A percentile compares a stretch with the other conserved stretches of the same genome.
These are phyloP conservation scores for Latheticus oryzae DNA, from an alignment of 2,888 invertebrate species.

Conservation along the genomic window DNA sequence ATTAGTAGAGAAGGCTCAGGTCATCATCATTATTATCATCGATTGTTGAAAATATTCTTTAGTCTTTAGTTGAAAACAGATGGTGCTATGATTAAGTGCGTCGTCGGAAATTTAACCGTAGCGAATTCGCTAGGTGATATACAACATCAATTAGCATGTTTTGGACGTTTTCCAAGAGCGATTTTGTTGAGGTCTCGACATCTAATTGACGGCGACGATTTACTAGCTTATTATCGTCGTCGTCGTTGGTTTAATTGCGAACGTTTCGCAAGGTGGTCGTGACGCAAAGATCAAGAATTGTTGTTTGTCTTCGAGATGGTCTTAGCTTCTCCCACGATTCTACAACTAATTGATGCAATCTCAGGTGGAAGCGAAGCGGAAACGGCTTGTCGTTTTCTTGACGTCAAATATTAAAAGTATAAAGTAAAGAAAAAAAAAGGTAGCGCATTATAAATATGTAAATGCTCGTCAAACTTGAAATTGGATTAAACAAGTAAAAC, in stretches of 20 bases:
- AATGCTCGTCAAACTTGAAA: conserved; percentile 47
- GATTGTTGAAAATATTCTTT: background rate
- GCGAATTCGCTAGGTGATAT: conserved; percentile 14
- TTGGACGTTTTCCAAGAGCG: conserved; percentile 36
- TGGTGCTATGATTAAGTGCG: too few relatives aligned
- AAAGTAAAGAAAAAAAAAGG: conserved; percentile 11
- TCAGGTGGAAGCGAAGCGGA: conserved; percentile 18
- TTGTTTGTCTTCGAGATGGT: background rate
- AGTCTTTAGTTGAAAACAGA: too few relatives aligned
- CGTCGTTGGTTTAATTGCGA: conserved; percentile 12
- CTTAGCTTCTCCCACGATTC: conserved; percentile 14
- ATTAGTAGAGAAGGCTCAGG: conserved; percentile 51
- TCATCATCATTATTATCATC: conserved; percentile 34
- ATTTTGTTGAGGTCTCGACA: conserved; percentile 18
- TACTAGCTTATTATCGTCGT: conserved; percentile 15
- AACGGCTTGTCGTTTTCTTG: conserved; percentile 7
- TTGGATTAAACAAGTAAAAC: conserved; percentile 56
- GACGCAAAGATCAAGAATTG: background rate
- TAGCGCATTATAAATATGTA: conserved; percentile 49
- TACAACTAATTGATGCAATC: conserved; percentile 22
- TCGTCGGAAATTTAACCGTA: too few relatives aligned
- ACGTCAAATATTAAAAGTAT: conserved; percentile 23
- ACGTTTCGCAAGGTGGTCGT: conserved; percentile 2
- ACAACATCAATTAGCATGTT: conserved; percentile 38
- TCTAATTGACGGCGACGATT: conserved; percentile 25